Percentiles rank a stretch among this genome's conserved stretches.
Evolutionary conservation across 2,888 invertebrate species (phyloP).

Genomic region (Synergus japonicus): DNA sequence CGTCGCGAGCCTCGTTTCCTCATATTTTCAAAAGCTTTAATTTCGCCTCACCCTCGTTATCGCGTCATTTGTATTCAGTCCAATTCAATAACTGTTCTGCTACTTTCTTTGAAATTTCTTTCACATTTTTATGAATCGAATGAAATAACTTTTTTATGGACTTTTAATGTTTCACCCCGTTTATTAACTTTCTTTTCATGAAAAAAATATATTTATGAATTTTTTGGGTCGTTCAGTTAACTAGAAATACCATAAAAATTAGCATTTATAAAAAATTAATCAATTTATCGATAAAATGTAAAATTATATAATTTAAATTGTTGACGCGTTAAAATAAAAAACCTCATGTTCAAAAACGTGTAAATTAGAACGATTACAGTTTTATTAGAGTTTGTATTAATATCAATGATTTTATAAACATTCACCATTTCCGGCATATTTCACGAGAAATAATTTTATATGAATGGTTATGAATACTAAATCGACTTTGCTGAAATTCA

Average conservation of each 20-base stretch:
- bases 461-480: slow-evolving; percentile 49
- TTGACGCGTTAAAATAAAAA: neutral
- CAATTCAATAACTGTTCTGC: slow-evolving; percentile 36
- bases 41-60: slow-evolving; percentile 22
- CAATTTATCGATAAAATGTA: neutral
- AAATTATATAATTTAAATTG: too few species aligned
- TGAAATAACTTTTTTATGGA: neutral
- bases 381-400: too few species aligned
- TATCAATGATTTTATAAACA: neutral
- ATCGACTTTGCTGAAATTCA: slow-evolving; percentile 47
- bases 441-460: slow-evolving; percentile 48
- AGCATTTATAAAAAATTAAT: neutral
- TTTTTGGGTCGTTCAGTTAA: neutral
- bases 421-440: neutral
- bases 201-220: neutral
- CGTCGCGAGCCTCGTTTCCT: slow-evolving; percentile 28
- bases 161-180: neutral
- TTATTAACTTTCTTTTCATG: neutral
- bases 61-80: slow-evolving; percentile 34
- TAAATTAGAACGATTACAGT: too few species aligned
- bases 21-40: slow-evolving; percentile 39
- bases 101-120: slow-evolving; percentile 37
- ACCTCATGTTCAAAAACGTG: too few species aligned
- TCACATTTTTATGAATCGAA: slow-evolving; percentile 1
- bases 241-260: neutral